A percentile compares a stretch with the other conserved stretches of the same genome.
Evolutionary conservation across 2,888 invertebrate genomes (phyloP).

Genomic region (Cephonodes hylas): DNA sequence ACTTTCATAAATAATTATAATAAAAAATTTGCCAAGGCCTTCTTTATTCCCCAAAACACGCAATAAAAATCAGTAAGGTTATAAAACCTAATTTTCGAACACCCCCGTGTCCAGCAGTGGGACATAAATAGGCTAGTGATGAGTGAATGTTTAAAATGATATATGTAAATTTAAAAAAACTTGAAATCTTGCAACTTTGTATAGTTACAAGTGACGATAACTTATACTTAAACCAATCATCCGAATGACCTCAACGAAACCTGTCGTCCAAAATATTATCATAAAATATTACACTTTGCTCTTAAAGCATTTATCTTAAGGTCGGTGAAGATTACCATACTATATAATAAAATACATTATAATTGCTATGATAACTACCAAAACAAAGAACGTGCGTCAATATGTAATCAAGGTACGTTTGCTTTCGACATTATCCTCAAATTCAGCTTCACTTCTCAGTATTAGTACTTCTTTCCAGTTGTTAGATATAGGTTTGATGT

Average conservation of each 20-base stretch:
- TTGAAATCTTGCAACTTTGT: too few species aligned
- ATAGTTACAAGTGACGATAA: neutral
- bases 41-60: too few species aligned
- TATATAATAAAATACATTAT: neutral
- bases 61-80: too few species aligned
- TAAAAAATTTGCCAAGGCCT: too few species aligned
- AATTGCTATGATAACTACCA: neutral
- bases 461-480: neutral
- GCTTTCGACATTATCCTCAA: neutral
- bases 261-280: neutral
- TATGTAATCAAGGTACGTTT: neutral
- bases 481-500: neutral
- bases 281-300: neutral
- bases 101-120: too few species aligned
- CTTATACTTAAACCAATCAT: neutral
- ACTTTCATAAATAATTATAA: too few species aligned
- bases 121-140: too few species aligned
- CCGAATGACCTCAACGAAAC: neutral
- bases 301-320: neutral
- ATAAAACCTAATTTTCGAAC: too few species aligned
- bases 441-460: neutral
- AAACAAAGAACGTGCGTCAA: neutral
- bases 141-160: too few species aligned
- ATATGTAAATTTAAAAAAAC: too few species aligned
- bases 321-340: neutral